Base-by-base conservation (phyloP, 2,797 vertebrate genomes). In the Linurgus olivaceus region DNA sequence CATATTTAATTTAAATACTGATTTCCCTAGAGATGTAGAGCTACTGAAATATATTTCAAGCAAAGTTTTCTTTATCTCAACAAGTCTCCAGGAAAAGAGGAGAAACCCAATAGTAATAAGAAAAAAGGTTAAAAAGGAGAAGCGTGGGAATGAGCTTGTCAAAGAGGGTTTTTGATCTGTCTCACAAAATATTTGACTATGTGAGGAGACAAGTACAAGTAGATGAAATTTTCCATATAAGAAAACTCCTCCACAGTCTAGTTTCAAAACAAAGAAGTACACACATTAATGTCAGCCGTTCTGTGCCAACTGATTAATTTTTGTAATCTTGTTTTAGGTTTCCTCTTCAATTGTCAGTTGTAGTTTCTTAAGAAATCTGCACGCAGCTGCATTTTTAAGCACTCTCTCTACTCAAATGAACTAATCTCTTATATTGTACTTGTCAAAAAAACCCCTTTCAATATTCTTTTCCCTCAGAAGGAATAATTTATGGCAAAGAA, bases 151-250 rank as follows among this genome's bases (percentile, higher is more conserved):
- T 83, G 73, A 96, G 94, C 88, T 94, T 96, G 95, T 96, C 96
- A 96, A 83, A 89, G 84, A 88, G 58, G 77, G 77, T 96, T 96
- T 96, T 95, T 95, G 96, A 96, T 96, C 89, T 95, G 92, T 96
- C 95, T 96, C 96, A 94, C 96, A 95, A 96, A 96, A 95, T 96
- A 95, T 90, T 96, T 97, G 93, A 96, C 95, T 96, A 25, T 92
- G 86, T 89, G 81, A 96, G 90, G 75, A 96, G 95, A 96, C 93
- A 96, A 96, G 93, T 93, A 96, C 74, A 94, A 90, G 95, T 59
- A 94, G 95, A 95, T 94, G 88, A 94, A 96, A 94, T 94, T 95
- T 94, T 97, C 90, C 7, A 0, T 82, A 74, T 82, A 95, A 96
- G 92, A 95, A 94, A 96, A 97, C 93, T 96, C 95, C 94, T 94